These are phyloP conservation scores for Allygus modestus DNA, from an alignment of 2,888 invertebrate genomes.

Conservation along the genomic window DNA sequence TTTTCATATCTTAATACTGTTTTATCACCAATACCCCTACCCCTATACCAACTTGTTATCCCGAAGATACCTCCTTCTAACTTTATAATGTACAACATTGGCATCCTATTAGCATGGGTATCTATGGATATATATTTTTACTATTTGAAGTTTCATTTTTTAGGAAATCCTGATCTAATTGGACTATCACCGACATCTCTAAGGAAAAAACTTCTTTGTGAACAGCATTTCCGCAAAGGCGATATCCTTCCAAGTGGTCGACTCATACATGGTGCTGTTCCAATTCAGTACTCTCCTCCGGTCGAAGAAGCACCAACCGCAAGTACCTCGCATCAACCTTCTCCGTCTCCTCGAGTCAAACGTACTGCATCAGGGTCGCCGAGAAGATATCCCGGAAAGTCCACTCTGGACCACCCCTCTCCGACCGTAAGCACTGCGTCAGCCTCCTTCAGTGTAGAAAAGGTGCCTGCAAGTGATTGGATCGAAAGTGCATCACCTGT, in stretches of 20 bases:
- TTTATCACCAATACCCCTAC: too few relatives aligned
- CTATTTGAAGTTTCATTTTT: background rate
- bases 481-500: conserved; percentile 18
- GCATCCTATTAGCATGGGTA: too few relatives aligned
- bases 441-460: background rate
- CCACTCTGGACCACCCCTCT: background rate
- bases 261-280: conserved; percentile 23
- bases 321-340: background rate
- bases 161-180: conserved; percentile 58
- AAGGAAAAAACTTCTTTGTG: conserved; percentile 26
- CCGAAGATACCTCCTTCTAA: too few relatives aligned
- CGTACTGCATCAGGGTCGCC: background rate
- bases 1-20: too few relatives aligned
- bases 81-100: too few relatives aligned
- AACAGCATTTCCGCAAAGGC: conserved; percentile 1
- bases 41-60: too few relatives aligned
- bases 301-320: background rate
- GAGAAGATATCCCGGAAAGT: background rate
- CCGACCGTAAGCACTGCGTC: background rate
- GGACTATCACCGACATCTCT: conserved; percentile 33
- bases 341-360: background rate
- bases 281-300: conserved; percentile 7
- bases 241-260: conserved; percentile 58
- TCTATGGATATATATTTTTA: too few relatives aligned
- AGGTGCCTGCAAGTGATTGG: background rate